These are phyloP conservation scores for Oryzias curvinotus DNA, from an alignment of 2,113 vertebrate species.

Conservation along the genomic window DNA sequence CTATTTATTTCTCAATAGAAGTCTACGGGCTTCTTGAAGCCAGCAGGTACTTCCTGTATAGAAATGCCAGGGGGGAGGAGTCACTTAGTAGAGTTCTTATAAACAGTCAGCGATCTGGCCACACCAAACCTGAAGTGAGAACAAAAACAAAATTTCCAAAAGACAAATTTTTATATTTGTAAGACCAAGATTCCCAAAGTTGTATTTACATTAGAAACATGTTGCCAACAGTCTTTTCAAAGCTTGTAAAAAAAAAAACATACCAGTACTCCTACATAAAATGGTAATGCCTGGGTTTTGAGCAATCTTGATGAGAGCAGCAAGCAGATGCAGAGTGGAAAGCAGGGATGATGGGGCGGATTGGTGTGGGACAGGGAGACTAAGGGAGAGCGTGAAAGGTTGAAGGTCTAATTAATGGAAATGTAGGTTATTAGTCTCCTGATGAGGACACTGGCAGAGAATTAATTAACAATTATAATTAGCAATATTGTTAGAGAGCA, in stretches of 20 bases:
- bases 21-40: too few relatives aligned
- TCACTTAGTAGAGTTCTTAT: too few relatives aligned
- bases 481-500: constrained; percentile 86
- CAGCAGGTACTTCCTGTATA: too few relatives aligned
- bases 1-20: too few relatives aligned
- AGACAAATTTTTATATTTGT: too few relatives aligned
- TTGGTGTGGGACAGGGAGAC: constrained; percentile 64
- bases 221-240: not conserved
- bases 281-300: constrained; percentile 35
- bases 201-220: too few relatives aligned
- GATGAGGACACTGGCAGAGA: constrained; percentile 82
- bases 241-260: constrained; percentile 4
- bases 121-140: too few relatives aligned
- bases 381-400: constrained; percentile 70
- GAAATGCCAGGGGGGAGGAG: too few relatives aligned
- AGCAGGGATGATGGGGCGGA: constrained; percentile 42
- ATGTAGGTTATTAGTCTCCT: constrained; percentile 87
- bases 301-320: constrained; percentile 23
- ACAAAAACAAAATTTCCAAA: too few relatives aligned
- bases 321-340: constrained; percentile 21
- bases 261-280: constrained; percentile 18
- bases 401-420: constrained; percentile 85
- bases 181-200: too few relatives aligned
- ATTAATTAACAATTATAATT: constrained; percentile 88
- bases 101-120: too few relatives aligned